phyloP scores from a whole-genome alignment of 2,888 invertebrate species.

The Aromia moschata region DNA sequence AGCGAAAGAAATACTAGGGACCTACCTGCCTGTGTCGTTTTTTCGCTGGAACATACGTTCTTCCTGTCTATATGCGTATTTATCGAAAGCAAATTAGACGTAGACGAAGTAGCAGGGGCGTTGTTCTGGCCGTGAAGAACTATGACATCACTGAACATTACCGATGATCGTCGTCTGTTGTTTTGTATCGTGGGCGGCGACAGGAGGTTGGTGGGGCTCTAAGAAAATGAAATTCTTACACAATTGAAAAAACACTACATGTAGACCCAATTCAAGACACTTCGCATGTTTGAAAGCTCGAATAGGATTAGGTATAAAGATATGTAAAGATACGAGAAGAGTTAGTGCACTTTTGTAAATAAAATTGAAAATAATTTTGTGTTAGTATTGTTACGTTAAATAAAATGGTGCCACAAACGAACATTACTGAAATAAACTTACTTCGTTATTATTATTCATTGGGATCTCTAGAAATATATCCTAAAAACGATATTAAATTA shows the following conservation, averaged over 20 bases:
- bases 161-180: constrained; percentile 80
- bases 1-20: no score
- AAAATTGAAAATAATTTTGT: no score
- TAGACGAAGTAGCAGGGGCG: constrained; percentile 52
- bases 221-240: constrained; percentile 26
- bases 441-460: constrained; percentile 14
- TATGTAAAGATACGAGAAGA: no score
- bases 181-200: constrained; percentile 78
- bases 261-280: no score
- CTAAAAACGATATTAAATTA: constrained; percentile 12
- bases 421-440: no score
- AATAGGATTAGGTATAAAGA: no score
- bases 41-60: constrained; percentile 83
- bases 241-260: no score
- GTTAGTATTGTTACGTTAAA: no score
- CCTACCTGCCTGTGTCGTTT: constrained; percentile 85
- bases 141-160: constrained; percentile 89
- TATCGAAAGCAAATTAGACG: constrained; percentile 50
- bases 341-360: no score
- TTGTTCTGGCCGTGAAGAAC: constrained; percentile 71
- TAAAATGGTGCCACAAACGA: no score
- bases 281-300: no score
- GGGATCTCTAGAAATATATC: constrained; percentile 20
- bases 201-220: constrained; percentile 76
- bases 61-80: constrained; percentile 63